Evolutionary conservation across 2,113 vertebrate species (phyloP).

Genomic region (Miniopterus natalensis): DNA sequence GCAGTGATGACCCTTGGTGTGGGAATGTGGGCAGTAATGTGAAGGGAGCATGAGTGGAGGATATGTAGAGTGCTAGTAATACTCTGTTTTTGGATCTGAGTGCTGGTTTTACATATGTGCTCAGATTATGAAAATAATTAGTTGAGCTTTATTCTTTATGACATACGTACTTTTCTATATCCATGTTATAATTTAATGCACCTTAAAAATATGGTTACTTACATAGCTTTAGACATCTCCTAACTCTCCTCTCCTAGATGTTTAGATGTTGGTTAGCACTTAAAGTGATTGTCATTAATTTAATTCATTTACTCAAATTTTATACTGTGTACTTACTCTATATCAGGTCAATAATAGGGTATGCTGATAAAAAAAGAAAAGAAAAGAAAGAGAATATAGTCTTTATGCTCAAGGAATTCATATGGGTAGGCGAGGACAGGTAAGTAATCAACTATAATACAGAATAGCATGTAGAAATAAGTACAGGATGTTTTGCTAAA

Average conservation of each 20-base stretch:
- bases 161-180: neutral
- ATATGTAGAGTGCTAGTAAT: neutral
- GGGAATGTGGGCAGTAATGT: neutral
- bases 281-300: slow-evolving; percentile 16
- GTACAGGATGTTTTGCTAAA: neutral
- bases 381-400: neutral
- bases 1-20: neutral
- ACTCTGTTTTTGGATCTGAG: neutral
- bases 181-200: neutral
- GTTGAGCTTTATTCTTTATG: neutral
- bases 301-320: slow-evolving; percentile 26
- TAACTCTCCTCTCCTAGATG: neutral
- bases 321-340: neutral
- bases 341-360: neutral
- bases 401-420: neutral
- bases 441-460: neutral
- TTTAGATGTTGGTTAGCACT: neutral
- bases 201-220: neutral
- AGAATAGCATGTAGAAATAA: slow-evolving; percentile 17
- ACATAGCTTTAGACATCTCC: neutral
- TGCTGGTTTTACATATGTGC: neutral
- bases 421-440: neutral
- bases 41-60: neutral
- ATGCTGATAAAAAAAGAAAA: neutral
- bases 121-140: slow-evolving; percentile 31